These are phyloP conservation scores for Ochropleura leucogaster DNA, from an alignment of 2,888 invertebrate genomes.

Conservation along the genomic window DNA sequence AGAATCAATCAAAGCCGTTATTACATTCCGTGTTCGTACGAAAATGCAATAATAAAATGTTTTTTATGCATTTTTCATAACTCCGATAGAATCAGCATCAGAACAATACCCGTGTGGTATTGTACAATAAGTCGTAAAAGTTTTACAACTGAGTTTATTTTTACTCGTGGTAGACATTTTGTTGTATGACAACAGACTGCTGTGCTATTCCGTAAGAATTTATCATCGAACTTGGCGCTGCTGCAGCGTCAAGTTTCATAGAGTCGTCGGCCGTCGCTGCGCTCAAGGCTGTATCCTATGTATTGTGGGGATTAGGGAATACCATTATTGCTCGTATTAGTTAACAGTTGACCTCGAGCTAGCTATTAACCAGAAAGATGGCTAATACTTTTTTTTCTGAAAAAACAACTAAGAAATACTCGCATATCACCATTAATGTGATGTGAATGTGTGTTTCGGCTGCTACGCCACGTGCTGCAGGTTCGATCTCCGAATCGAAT, in stretches of 20 bases:
- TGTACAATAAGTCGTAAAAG: constrained; percentile 62
- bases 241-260: too few species aligned
- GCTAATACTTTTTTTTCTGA: not conserved
- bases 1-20: constrained; percentile 34
- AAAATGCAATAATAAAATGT: constrained; percentile 21
- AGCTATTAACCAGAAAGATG: not conserved
- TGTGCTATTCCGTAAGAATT: too few species aligned
- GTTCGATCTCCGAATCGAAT: too few species aligned
- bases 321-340: too few species aligned
- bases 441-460: too few species aligned
- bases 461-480: too few species aligned
- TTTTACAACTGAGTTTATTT: constrained; percentile 51
- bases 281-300: too few species aligned
- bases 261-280: too few species aligned
- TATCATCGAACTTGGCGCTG: too few species aligned
- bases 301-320: too few species aligned
- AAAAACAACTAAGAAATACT: not conserved
- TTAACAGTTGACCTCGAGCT: too few species aligned
- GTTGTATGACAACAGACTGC: not conserved
- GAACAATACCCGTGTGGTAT: constrained; percentile 46
- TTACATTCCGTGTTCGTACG: constrained; percentile 3
- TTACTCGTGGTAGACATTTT: constrained; percentile 28
- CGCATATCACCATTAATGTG: not conserved
- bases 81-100: constrained; percentile 31
- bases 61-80: constrained; percentile 50